Conservation (phyloP, 2,113 vertebrate species). For the Bothrops jararaca region DNA sequence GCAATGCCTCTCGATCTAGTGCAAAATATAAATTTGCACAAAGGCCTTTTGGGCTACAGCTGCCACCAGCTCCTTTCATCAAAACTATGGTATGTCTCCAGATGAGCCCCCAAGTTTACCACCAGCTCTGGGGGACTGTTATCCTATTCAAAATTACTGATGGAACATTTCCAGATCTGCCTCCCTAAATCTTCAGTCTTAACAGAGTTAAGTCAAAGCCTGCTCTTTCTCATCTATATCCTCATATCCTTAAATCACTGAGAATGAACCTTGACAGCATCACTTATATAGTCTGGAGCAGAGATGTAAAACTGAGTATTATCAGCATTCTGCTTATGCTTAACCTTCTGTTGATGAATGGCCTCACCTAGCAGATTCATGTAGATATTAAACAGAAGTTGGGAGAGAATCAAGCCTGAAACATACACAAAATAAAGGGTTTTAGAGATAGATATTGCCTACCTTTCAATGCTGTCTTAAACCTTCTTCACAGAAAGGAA, state of each 20-base stretch:
- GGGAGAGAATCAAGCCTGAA: background rate
- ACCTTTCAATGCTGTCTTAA: background rate
- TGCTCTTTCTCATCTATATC: background rate
- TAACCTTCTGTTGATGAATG: background rate
- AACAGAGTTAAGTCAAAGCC: background rate
- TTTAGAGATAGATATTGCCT: background rate
- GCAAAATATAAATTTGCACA: background rate
- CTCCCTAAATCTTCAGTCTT: background rate
- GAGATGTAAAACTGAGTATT: background rate
- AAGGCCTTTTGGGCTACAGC: background rate
- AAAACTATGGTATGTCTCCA: background rate
- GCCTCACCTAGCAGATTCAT: background rate
- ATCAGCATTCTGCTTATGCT: background rate
- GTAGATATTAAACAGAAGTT: background rate
- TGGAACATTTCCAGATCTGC: background rate
- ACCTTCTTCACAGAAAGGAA: background rate
- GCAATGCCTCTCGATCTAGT: background rate
- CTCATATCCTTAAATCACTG: background rate
- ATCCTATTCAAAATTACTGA: background rate
- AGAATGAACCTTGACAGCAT: background rate
- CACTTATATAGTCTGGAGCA: background rate
- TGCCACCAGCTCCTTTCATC: background rate
- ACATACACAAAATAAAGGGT: background rate
- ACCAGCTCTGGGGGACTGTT: background rate
- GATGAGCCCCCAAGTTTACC: background rate